Conservation (phyloP, 2,113 vertebrate genomes). For the Peromyscus californicus region DNA sequence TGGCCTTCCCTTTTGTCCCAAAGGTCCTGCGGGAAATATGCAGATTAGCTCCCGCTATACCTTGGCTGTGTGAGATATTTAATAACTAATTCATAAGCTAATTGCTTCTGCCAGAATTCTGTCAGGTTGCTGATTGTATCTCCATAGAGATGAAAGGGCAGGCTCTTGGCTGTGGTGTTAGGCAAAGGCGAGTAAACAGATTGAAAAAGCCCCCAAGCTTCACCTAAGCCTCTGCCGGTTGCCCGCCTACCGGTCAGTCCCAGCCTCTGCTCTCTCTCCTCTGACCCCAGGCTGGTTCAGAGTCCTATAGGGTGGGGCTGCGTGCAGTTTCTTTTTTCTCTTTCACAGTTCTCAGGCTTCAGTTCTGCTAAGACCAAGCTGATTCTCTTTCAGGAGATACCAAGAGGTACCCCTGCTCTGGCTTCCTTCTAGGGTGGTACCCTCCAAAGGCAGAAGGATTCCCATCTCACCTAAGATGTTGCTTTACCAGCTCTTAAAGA, state of each 20-base stretch:
- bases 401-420: accelerated
- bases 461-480: not conserved
- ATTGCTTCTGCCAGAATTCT: slow-evolving; percentile 73
- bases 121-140: slow-evolving; percentile 62
- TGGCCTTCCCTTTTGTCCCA: not conserved
- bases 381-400: not conserved
- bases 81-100: slow-evolving; percentile 76
- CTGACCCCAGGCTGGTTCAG: not conserved
- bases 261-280: not conserved
- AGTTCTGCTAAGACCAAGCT: not conserved
- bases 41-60: slow-evolving; percentile 50
- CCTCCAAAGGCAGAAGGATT: not conserved
- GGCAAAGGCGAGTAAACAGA: not conserved
- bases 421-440: not conserved
- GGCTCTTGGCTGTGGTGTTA: slow-evolving; percentile 20
- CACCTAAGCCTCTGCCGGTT: not conserved
- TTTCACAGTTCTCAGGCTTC: not conserved
- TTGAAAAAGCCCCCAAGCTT: not conserved
- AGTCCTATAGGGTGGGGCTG: no score
- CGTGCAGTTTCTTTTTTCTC: not conserved
- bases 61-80: slow-evolving; percentile 61
- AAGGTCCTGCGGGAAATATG: slow-evolving; percentile 7
- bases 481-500: not conserved
- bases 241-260: not conserved
- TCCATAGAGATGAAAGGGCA: slow-evolving; percentile 67